These are phyloP conservation scores for Chloroceryle aenea DNA, from an alignment of 2,113 vertebrate genomes.

Conservation along the genomic window DNA sequence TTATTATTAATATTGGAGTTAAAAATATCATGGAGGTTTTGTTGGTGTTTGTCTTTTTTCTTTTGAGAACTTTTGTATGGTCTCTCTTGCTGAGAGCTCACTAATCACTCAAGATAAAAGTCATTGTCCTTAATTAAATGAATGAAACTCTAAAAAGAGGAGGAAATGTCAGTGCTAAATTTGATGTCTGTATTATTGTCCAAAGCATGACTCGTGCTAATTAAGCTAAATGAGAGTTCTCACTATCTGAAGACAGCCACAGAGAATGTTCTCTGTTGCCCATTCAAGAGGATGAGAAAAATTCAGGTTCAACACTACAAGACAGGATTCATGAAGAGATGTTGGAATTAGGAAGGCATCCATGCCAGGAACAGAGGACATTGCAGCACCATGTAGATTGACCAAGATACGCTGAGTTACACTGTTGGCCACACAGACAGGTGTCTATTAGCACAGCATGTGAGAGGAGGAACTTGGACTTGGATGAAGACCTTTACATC, in stretches of 20 bases:
- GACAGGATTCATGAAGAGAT: background rate
- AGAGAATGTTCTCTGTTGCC: background rate
- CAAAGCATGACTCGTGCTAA: background rate
- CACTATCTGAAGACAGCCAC: background rate
- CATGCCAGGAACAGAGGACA: background rate
- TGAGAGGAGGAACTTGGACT: background rate
- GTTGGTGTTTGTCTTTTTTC: background rate
- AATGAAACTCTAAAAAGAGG: background rate
- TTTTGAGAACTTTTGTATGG: background rate
- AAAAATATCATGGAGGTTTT: background rate
- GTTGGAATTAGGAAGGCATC: background rate
- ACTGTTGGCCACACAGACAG: background rate
- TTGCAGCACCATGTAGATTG: background rate
- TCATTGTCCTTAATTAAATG: background rate
- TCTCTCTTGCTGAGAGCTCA: background rate
- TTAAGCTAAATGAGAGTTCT: background rate
- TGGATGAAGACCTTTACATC: background rate
- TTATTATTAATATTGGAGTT: background rate
- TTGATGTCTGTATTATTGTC: background rate
- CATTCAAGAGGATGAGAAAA: background rate
- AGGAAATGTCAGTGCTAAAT: background rate
- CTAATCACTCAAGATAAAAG: background rate
- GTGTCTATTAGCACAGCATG: accelerated
- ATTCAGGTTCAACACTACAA: background rate
- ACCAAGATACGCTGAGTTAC: background rate